A percentile compares a stretch with the other conserved stretches of the same genome.
Conservation (phyloP, 2,797 vertebrate species). For the Alectoris magna region DNA sequence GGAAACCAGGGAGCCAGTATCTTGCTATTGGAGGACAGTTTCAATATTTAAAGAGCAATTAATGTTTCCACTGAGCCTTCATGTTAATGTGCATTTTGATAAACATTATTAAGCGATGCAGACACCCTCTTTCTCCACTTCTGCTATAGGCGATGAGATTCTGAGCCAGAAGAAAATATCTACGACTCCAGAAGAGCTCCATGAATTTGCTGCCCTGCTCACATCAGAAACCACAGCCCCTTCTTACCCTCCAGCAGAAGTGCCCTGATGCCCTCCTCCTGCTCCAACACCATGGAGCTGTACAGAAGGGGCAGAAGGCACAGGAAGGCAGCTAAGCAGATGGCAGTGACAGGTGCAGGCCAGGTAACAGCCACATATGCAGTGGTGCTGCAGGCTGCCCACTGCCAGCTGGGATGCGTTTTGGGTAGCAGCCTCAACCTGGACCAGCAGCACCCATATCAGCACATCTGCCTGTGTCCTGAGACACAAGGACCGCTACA, state of each 20-base stretch:
- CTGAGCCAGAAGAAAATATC: not conserved
- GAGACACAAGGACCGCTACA: not conserved
- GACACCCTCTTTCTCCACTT: not conserved
- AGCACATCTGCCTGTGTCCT: not conserved
- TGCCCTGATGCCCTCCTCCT: not conserved
- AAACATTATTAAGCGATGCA: not conserved
- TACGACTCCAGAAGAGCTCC: not conserved
- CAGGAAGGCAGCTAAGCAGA: slow-evolving; percentile 27
- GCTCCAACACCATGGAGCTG: not conserved
- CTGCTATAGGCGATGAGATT: not conserved
- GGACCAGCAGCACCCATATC: not conserved
- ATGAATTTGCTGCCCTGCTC: not conserved
- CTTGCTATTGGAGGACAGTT: not conserved
- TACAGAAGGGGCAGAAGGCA: not conserved
- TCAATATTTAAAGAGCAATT: slow-evolving; percentile 29
- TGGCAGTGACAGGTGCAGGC: slow-evolving; percentile 28
- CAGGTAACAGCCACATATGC: slow-evolving; percentile 25
- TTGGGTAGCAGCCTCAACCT: not conserved
- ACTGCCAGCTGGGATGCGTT: slow-evolving; percentile 15
- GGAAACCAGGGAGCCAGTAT: not conserved
- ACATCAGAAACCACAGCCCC: not conserved
- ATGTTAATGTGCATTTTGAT: slow-evolving; percentile 3
- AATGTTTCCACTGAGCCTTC: not conserved
- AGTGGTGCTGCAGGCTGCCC: slow-evolving; percentile 3
- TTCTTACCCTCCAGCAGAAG: not conserved